Evolutionary conservation across 2,797 vertebrate species (phyloP).

Genomic region (Falco concolor): DNA sequence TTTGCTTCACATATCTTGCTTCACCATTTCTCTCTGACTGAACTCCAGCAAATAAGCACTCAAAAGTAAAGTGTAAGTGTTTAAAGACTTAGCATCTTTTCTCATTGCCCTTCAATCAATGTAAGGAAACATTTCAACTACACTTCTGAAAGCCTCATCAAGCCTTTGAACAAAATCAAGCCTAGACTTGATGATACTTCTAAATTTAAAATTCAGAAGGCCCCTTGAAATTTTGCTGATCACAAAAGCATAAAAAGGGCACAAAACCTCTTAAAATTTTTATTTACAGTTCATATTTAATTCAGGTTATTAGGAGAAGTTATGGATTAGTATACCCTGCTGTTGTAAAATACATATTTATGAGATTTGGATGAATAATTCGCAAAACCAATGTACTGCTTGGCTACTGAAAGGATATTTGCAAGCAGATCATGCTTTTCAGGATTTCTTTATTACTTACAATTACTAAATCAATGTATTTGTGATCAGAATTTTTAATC

Average conservation of each 20-base stretch:
- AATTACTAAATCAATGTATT: background rate
- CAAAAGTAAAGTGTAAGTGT: background rate
- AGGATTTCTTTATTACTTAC: background rate
- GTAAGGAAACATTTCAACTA: background rate
- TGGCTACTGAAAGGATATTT: constrained; percentile 16
- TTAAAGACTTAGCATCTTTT: background rate
- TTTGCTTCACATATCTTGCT: background rate
- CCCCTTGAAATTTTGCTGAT: background rate
- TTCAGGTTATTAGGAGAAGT: background rate
- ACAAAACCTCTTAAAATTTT: background rate
- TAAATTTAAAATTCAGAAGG: background rate
- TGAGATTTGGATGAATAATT: constrained; percentile 30
- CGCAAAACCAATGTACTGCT: background rate
- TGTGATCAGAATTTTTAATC: background rate
- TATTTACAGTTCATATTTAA: constrained; percentile 23
- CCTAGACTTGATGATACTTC: background rate
- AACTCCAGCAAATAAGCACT: background rate
- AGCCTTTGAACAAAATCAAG: background rate
- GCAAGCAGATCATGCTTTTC: background rate
- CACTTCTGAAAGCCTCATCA: background rate
- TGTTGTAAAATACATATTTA: constrained; percentile 35
- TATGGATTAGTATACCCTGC: background rate
- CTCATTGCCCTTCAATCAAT: background rate
- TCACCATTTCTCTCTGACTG: background rate
- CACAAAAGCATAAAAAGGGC: background rate